A percentile compares a stretch with the other conserved stretches of the same genome.
phyloP scores from a whole-genome alignment of 2,888 invertebrate genomes.

The Emmelina monodactyla region DNA sequence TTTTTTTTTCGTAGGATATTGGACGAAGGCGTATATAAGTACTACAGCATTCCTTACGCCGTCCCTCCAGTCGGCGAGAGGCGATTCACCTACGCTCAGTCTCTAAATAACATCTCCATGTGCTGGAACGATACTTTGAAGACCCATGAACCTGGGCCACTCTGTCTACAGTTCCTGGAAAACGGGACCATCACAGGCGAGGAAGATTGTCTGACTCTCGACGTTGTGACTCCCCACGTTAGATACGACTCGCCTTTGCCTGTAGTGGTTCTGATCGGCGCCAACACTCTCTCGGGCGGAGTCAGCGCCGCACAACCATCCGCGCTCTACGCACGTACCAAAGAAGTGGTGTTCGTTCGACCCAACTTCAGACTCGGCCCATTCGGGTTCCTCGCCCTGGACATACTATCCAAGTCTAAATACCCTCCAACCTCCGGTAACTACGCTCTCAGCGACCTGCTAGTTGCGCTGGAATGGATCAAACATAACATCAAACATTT shows the following conservation, averaged over 20 bases:
- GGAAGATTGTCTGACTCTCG: conserved; percentile 85
- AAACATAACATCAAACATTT: conserved; percentile 83
- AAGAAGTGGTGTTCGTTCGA: conserved; percentile 85
- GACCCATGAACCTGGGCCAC: conserved; percentile 71
- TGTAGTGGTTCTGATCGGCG: conserved; percentile 83
- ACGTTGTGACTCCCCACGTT: conserved; percentile 83
- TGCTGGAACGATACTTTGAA: conserved; percentile 82
- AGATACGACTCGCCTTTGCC: conserved; percentile 81
- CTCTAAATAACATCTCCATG: conserved; percentile 70
- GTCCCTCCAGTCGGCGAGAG: conserved; percentile 72
- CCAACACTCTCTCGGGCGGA: conserved; percentile 80
- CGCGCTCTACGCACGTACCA: conserved; percentile 75
- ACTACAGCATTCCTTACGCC: conserved; percentile 85
- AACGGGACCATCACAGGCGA: conserved; percentile 72
- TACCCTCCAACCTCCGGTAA: conserved; percentile 84
- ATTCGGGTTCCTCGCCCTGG: conserved; percentile 82
- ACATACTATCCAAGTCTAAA: conserved; percentile 71
- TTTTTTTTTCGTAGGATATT: conserved; percentile 58
- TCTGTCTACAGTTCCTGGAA: conserved; percentile 75
- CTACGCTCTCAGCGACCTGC: conserved; percentile 83
- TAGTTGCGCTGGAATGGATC: conserved; percentile 81
- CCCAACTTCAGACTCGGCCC: conserved; percentile 85
- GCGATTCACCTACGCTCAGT: conserved; percentile 75
- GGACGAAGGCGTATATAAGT: conserved; percentile 81
- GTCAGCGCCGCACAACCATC: conserved; percentile 79